Percentiles rank a stretch among this genome's conserved stretches.
These are phyloP conservation scores for Leptogaster cylindrica DNA, from an alignment of 2,888 invertebrate genomes.

Conservation along the genomic window DNA sequence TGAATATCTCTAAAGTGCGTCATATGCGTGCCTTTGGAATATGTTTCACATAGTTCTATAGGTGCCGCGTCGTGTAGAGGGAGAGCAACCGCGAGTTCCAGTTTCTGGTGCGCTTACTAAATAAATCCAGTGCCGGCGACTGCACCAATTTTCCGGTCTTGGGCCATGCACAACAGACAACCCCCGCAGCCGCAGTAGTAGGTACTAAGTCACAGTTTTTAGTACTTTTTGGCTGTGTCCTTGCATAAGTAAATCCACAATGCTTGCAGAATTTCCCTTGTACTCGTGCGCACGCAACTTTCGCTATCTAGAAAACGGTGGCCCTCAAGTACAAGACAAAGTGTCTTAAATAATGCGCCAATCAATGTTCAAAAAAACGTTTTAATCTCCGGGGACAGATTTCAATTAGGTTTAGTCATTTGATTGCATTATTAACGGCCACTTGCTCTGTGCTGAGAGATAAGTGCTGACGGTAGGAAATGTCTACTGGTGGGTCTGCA, in stretches of 20 bases:
- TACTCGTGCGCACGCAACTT: conserved; percentile 4
- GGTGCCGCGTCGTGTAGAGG: not conserved
- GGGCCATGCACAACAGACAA: conserved; percentile 1
- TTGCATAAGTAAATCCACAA: not conserved
- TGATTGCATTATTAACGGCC: conserved; percentile 47
- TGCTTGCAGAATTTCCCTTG: not conserved
- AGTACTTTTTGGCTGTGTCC: not conserved
- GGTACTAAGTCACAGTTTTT: conserved; percentile 14
- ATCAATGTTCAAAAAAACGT: conserved; percentile 37
- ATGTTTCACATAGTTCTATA: conserved; percentile 3
- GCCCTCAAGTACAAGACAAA: conserved; percentile 7
- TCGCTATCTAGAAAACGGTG: conserved; percentile 24
- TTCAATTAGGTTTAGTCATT: conserved; percentile 46
- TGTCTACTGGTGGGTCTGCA: not conserved
- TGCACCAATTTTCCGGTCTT: conserved; percentile 28
- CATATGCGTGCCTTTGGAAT: conserved; percentile 20
- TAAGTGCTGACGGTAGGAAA: conserved; percentile 4
- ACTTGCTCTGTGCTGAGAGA: conserved; percentile 35
- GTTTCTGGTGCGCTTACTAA: conserved; percentile 6
- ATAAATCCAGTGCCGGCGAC: conserved; percentile 1
- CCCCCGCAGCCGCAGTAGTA: conserved; percentile 33
- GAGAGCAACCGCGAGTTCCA: not conserved
- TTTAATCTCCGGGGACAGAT: conserved; percentile 46
- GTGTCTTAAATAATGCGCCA: conserved; percentile 25
- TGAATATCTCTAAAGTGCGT: conserved; percentile 24